These are phyloP conservation scores for Bufo bufo DNA, from an alignment of 2,113 vertebrate species.

Conservation along the genomic window DNA sequence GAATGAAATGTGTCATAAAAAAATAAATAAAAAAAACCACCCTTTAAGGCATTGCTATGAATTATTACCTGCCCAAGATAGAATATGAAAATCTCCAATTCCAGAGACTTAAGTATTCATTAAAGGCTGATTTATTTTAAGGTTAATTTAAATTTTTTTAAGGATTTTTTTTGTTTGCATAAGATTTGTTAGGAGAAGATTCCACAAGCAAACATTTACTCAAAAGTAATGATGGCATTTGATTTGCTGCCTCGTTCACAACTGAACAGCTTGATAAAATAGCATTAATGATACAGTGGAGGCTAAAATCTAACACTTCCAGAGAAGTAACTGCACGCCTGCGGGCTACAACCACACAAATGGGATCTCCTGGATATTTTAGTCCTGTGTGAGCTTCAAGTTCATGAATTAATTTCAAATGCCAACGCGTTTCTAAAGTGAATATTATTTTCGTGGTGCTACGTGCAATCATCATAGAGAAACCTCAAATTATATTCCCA, in stretches of 20 bases:
- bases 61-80: not conserved
- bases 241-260: not conserved
- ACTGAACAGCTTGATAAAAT: not conserved
- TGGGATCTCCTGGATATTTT: not conserved
- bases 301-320: constrained; percentile 7
- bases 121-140: constrained; percentile 13
- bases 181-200: not conserved
- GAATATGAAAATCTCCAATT: not conserved
- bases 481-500: not conserved
- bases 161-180: not conserved
- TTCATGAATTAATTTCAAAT: not conserved
- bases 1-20: constrained; percentile 35
- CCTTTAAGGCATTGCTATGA: constrained; percentile 25
- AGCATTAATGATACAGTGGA: constrained; percentile 32
- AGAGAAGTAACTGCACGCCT: constrained; percentile 4
- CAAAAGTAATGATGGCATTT: constrained; percentile 14
- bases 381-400: not conserved
- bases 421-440: not conserved
- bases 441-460: not conserved
- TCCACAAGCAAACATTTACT: constrained; percentile 28
- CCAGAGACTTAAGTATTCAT: not conserved
- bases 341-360: not conserved
- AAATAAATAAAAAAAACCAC: not conserved
- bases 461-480: not conserved
- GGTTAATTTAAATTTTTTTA: not conserved